Conservation (phyloP, 2,797 vertebrate genomes). For the Cichlasoma orientale region DNA sequence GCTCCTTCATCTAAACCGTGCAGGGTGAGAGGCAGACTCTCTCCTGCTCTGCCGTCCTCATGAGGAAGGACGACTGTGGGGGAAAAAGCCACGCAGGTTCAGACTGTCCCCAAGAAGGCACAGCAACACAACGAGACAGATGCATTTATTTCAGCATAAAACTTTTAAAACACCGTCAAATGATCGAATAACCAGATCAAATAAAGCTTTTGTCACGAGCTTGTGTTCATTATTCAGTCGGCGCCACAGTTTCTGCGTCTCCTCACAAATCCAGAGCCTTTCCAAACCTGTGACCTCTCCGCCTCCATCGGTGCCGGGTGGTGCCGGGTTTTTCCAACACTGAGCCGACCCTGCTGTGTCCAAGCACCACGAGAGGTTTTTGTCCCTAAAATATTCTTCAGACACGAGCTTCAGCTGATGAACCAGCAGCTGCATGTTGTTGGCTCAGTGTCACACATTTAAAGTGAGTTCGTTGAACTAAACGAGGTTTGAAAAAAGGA, state of each 20-base stretch:
- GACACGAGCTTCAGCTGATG: not conserved
- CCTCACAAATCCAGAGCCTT: too few relatives aligned
- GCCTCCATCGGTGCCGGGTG: not conserved
- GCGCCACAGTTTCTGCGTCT: too few relatives aligned
- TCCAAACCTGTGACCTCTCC: not conserved
- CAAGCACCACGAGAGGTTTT: not conserved
- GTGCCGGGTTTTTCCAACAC: not conserved
- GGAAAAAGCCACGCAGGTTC: not conserved
- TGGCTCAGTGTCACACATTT: not conserved
- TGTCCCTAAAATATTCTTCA: not conserved
- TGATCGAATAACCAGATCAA: too few relatives aligned
- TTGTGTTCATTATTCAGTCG: too few relatives aligned
- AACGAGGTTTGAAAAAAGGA: fast-evolving
- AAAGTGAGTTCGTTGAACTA: not conserved
- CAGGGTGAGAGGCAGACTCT: not conserved
- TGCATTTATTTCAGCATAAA: too few relatives aligned
- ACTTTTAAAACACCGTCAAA: too few relatives aligned
- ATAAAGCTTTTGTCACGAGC: too few relatives aligned
- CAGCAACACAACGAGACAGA: too few relatives aligned
- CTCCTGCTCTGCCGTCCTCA: fast-evolving
- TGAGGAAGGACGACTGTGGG: not conserved
- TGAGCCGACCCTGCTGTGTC: fast-evolving
- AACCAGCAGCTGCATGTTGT: too few relatives aligned
- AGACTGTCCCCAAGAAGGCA: not conserved
- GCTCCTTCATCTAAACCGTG: too few relatives aligned